Percentiles rank a stretch among this genome's conserved stretches.
phyloP scores from a whole-genome alignment of 1,140 invertebrate species.

The Aradophagus sp. region DNA sequence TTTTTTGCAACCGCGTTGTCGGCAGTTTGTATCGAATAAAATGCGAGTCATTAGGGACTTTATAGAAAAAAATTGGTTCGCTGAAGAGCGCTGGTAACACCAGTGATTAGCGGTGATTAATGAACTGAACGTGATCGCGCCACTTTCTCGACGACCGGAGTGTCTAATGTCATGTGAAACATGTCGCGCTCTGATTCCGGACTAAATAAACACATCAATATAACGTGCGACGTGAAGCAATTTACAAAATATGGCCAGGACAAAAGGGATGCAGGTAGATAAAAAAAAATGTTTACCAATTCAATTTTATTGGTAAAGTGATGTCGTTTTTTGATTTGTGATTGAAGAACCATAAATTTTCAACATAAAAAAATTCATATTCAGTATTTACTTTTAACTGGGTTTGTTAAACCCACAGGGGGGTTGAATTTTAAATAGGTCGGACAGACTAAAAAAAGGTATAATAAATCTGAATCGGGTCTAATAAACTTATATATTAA shows the following conservation, averaged over 20 bases:
- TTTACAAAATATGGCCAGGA: conserved; percentile 19
- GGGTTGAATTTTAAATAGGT: no score
- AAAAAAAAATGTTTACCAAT: no score
- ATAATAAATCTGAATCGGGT: no score
- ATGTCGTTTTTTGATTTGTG: no score
- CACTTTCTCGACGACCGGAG: conserved; percentile 29
- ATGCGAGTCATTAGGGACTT: conserved; percentile 40
- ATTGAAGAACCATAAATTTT: no score
- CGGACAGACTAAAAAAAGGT: no score
- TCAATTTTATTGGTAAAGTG: no score
- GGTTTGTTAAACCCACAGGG: no score
- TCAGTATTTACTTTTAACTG: no score
- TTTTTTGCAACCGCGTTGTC: conserved; percentile 16
- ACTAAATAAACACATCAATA: conserved; percentile 55
- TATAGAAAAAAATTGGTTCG: conserved; percentile 25
- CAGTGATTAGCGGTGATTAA: conserved; percentile 50
- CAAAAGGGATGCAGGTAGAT: conserved; percentile 31
- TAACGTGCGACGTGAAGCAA: conserved; percentile 18
- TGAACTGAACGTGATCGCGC: conserved; percentile 37
- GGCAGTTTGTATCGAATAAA: conserved; percentile 39
- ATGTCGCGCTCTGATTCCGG: conserved; percentile 42
- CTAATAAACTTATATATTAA: no score
- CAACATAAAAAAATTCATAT: no score
- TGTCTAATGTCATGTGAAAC: conserved; percentile 48
- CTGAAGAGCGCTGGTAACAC: conserved; percentile 25